A percentile compares a stretch with the other conserved stretches of the same genome.
These are phyloP conservation scores for Serripes groenlandicus DNA, from an alignment of 2,888 invertebrate species.

Conservation along the genomic window DNA sequence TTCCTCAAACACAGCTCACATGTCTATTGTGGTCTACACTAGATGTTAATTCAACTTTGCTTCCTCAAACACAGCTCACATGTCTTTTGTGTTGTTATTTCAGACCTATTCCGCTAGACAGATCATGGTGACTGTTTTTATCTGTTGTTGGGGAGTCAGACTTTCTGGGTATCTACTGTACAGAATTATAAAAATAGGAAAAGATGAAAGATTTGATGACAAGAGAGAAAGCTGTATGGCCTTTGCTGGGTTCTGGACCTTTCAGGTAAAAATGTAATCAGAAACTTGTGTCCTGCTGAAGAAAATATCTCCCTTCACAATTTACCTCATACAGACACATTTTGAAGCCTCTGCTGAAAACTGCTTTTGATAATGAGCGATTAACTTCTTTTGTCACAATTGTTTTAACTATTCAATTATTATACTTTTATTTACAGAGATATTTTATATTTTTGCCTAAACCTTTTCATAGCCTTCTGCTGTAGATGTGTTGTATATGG, in stretches of 20 bases:
- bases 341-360: too few species aligned
- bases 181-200: constrained; percentile 95
- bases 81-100: constrained; percentile 30
- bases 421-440: too few species aligned
- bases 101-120: constrained; percentile 94
- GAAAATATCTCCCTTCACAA: too few species aligned
- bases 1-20: background rate
- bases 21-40: background rate
- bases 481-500: too few species aligned
- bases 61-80: background rate
- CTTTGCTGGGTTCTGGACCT: constrained; percentile 97
- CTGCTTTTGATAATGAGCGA: too few species aligned
- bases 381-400: too few species aligned
- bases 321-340: too few species aligned
- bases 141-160: constrained; percentile 95
- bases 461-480: too few species aligned
- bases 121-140: constrained; percentile 95
- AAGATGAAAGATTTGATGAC: constrained; percentile 96
- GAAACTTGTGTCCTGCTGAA: too few species aligned
- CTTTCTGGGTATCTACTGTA: constrained; percentile 96
- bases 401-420: too few species aligned
- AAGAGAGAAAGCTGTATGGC: constrained; percentile 94
- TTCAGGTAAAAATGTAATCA: constrained; percentile 91
- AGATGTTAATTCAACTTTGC: background rate
- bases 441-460: too few species aligned